Evolutionary conservation across 37 sponge, comb jelly and placozoan species (phyloP), one percentile per base, ranked within the genome.

Genomic region (Spongilla lacustris): DNA sequence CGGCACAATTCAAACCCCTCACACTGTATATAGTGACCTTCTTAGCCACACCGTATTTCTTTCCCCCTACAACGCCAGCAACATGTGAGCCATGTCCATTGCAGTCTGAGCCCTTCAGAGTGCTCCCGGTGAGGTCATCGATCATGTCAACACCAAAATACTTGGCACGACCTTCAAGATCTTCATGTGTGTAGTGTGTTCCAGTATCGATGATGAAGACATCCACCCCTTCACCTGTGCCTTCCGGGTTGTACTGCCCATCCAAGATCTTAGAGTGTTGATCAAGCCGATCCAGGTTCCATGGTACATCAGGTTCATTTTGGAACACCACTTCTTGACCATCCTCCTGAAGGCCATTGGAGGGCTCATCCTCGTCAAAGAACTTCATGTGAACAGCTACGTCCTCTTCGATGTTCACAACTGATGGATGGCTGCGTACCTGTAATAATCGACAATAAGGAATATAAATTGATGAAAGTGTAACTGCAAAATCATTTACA

Each of bases 201-300:
- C 95, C 95, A 69, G 95, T 91, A 67, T 94, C 95, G 24, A 94
- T 68, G 50, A 94, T 91, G 50, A 89, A 94, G 36, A 94, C 75
- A 28, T 91, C 80, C 8, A 82, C 86, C 1, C 85, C 73, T 30
- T 73, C 66, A 4, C 95, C 95, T 29, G 66, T 71, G 23, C 91
- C 95, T 10, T 71, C 82, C 23, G 95, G 95, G 24, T 50, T 68
- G 76, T 85, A 94, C 3, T 24, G n/a, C 0, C 88, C 80, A 49
- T 94, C 86, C 4, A 90, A 85, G 10, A 37, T 12, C 0, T 66
- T 83, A 25, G 23, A 35, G 67, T 77, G 95, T 31, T 94, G 89
- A 67, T 94, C 95, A 6, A 94, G 36, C 23, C 95, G 75, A 50
- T 94, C 95, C 8, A 94, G 75, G 71, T 94, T 91, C 95, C 95